Evolutionary conservation across 2,888 invertebrate species (phyloP), one percentile per base, ranked within the genome.

Genomic region (Acronicta leporina): DNA sequence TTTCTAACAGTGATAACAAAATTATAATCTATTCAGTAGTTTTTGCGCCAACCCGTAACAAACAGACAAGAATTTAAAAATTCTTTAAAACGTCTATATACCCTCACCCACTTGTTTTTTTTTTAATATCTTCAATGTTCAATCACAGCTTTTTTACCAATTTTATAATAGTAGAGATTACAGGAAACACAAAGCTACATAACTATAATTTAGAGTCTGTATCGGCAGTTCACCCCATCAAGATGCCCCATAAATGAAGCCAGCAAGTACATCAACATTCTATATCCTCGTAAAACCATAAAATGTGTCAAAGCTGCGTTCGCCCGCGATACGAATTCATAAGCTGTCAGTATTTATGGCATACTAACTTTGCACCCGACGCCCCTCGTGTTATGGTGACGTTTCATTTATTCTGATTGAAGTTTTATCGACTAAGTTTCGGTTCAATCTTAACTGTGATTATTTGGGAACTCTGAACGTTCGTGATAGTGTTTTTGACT

Each of bases 221-320:
- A 58, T 27, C 27, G 25, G 42, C 63, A 49, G 51, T 46, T 50
- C 45, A 68, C 60, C 55, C 64, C 62, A 60, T 72, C 68, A 63
- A 64, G 58, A 58, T 35, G 48, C 43, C 62, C 59, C 65, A 77
- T 75, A 75, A 80, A 68, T 49, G 50, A n/a, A 56, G 45, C 58
- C 45, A 48, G 20, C 25, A 38, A 73, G 62, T 74, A 72, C 77
- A 85, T 86, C 87, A 86, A 76, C 77, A 83, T 83, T 84, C 82
- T 82, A 83, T 77, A 81, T 67, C 66, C 68, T 42, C 63, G 56
- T 76, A 73, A 68, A 76, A 42, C 68, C 82, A 76, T 85, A 84
- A 84, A 84, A 81, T 81, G 82, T 83, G 85, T 80, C 85, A 80
- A 68, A 81, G 79, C 69, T 77, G 63, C 73, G 68, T 76, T 77